These are phyloP conservation scores for Leuciscus waleckii DNA, from an alignment of 2,797 vertebrate genomes.

Conservation along the genomic window DNA sequence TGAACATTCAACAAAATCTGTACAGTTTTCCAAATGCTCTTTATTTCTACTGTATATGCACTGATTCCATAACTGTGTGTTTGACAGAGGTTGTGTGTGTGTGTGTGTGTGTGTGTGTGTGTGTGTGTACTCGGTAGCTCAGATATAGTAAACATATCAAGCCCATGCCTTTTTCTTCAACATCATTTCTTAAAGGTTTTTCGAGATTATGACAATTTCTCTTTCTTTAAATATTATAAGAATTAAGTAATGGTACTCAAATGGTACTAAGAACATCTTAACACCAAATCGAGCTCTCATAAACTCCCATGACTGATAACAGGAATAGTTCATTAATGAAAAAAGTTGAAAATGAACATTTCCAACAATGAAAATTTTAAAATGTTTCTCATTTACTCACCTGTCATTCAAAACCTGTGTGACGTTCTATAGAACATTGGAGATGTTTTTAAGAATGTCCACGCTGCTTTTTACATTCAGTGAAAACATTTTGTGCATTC, in stretches of 20 bases:
- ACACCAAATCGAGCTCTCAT: background rate
- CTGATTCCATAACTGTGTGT: constrained; percentile 28
- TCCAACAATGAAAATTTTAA: background rate
- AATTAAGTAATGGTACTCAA: background rate
- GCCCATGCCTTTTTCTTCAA: background rate
- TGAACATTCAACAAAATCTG: constrained; percentile 26
- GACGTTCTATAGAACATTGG: background rate
- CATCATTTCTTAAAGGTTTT: background rate
- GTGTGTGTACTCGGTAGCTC: background rate
- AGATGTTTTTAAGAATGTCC: background rate
- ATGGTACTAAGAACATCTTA: background rate
- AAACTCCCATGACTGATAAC: background rate
- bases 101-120: no score
- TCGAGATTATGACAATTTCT: background rate
- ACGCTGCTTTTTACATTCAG: background rate
- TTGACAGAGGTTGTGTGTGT: background rate
- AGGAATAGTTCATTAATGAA: background rate
- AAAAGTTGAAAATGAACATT: background rate
- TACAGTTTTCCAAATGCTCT: constrained; percentile 32
- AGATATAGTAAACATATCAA: constrained; percentile 22
- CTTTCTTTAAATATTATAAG: background rate
- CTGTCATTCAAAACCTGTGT: background rate
- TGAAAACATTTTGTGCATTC: background rate
- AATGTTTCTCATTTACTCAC: background rate
- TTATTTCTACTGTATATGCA: constrained; percentile 29